A percentile compares a stretch with the other conserved stretches of the same genome.
Conservation (phyloP, 1,140 invertebrate genomes). For the Doryteuthis pealeii region DNA sequence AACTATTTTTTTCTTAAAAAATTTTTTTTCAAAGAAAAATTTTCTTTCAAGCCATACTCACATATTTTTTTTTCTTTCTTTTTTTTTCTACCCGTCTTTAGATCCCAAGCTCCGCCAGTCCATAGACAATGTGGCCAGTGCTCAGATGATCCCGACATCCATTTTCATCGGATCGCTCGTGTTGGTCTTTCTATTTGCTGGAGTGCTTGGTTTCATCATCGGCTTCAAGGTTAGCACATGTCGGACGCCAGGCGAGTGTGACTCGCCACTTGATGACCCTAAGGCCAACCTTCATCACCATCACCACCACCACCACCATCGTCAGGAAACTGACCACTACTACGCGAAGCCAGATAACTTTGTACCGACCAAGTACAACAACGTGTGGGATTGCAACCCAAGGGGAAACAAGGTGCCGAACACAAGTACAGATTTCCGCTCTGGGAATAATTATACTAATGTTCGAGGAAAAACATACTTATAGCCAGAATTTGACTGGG, state of each 20-base stretch:
- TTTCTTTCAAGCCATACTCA: too few relatives aligned
- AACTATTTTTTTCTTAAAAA: too few relatives aligned
- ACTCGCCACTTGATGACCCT: background rate
- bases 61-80: too few relatives aligned
- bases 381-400: background rate
- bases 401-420: background rate
- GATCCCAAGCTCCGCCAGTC: background rate
- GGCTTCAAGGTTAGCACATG: constrained; percentile 10
- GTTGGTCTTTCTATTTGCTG: background rate
- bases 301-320: background rate
- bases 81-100: too few relatives aligned
- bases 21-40: too few relatives aligned
- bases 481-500: background rate
- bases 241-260: background rate
- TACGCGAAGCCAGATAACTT: background rate
- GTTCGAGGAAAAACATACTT: background rate
- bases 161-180: background rate
- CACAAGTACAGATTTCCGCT: background rate
- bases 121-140: background rate
- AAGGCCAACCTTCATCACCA: background rate
- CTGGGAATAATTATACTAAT: constrained; percentile 2
- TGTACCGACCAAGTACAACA: background rate
- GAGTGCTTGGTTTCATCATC: background rate
- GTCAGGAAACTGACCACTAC: constrained; percentile 2
- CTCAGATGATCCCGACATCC: background rate